Evolutionary conservation across 1,140 invertebrate genomes (phyloP).

Genomic region (Meloidogyne chitwoodi): DNA sequence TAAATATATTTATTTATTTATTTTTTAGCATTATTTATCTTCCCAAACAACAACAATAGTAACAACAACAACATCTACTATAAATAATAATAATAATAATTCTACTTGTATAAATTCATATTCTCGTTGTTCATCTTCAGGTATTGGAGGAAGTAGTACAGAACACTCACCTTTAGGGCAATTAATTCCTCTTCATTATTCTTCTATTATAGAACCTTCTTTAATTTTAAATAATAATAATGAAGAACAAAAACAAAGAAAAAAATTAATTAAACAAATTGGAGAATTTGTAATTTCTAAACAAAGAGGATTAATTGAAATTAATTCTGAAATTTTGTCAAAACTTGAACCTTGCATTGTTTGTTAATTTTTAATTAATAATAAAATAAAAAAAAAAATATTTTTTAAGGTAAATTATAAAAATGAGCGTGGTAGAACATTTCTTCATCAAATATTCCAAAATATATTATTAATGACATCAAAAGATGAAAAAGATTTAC

Average conservation of each 20-base stretch:
- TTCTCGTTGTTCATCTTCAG: conserved; percentile 16
- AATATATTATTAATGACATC: background rate
- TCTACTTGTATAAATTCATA: background rate
- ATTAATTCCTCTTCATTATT: background rate
- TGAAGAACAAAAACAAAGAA: background rate
- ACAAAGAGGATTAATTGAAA: background rate
- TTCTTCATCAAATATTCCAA: conserved; percentile 19
- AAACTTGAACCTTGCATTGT: conserved; percentile 3
- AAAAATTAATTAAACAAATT: background rate
- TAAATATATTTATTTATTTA: background rate
- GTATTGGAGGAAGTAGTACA: conserved; percentile 12
- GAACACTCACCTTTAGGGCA: conserved; percentile 14
- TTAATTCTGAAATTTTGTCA: background rate
- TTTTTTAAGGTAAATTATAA: background rate
- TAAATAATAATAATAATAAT: background rate
- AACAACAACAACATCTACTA: background rate
- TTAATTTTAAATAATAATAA: background rate
- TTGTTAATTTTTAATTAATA: background rate
- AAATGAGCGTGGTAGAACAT: conserved; percentile 8
- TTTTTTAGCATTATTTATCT: background rate
- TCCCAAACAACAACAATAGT: background rate
- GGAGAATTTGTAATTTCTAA: background rate
- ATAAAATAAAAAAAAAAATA: too few species aligned
- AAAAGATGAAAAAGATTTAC: background rate
- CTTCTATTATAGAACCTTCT: background rate